Percentiles rank a stretch among this genome's conserved stretches.
Evolutionary conservation across 2,797 vertebrate genomes (phyloP).

Genomic region (Eulemur rubriventer): DNA sequence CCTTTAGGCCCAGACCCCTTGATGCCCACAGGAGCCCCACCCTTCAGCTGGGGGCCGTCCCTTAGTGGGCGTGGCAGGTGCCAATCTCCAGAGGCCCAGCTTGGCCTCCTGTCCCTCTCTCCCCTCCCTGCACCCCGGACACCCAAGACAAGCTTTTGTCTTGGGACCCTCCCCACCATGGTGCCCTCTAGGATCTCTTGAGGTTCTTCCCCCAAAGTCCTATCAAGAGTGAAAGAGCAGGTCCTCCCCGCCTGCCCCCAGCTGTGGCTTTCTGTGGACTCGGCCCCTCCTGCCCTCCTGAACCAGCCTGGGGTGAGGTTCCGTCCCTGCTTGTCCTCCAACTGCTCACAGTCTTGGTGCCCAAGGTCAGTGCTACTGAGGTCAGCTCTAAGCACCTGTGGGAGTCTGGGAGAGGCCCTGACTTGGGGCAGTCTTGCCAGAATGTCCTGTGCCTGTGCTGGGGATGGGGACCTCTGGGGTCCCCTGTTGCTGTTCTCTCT

Average conservation of each 20-base stretch:
- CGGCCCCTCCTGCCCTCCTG: not conserved
- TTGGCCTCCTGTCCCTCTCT: not conserved
- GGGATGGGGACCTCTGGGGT: not conserved
- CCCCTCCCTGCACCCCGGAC: not conserved
- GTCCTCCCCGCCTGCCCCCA: accelerated
- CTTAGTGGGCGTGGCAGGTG: not conserved
- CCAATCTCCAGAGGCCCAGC: not conserved
- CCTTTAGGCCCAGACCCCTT: not conserved
- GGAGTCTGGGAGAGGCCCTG: not conserved
- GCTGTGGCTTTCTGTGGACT: not conserved
- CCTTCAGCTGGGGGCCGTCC: not conserved
- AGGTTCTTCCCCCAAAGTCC: not conserved
- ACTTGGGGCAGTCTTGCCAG: not conserved
- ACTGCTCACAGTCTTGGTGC: not conserved
- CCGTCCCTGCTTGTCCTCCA: not conserved
- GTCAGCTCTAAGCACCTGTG: not conserved
- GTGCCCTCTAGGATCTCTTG: not conserved
- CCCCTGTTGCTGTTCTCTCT: not conserved
- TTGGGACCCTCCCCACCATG: not conserved
- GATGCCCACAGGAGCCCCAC: not conserved
- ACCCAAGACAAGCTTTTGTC: not conserved
- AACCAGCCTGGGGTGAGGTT: not conserved
- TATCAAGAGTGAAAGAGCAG: not conserved
- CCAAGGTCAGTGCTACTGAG: no score
- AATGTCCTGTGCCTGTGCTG: not conserved